Percentiles rank a stretch among this genome's conserved stretches.
These are phyloP conservation scores for Tethea ocularis DNA, from an alignment of 2,888 invertebrate species.

Conservation along the genomic window DNA sequence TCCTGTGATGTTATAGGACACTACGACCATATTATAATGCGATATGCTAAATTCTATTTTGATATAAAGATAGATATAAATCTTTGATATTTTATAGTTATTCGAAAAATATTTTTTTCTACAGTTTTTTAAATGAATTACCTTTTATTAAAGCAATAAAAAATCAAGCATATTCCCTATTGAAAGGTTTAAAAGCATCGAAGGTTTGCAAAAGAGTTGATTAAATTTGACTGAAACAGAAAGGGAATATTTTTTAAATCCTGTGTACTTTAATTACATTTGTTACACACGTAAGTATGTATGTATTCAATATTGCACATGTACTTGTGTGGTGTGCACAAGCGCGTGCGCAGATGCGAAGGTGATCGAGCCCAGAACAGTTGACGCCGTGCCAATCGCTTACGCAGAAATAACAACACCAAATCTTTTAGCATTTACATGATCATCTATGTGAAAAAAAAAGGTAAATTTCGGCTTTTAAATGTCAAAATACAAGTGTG, in stretches of 20 bases:
- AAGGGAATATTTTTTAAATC: too few relatives aligned
- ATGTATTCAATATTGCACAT: conserved; percentile 12
- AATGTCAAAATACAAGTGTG: neutral
- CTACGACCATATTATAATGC: too few relatives aligned
- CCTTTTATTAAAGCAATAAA: too few relatives aligned
- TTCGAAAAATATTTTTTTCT: too few relatives aligned
- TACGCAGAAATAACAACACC: conserved; percentile 47
- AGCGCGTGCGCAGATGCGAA: conserved; percentile 54
- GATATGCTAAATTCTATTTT: neutral
- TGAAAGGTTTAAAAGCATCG: neutral
- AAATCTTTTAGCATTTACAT: conserved; percentile 31
- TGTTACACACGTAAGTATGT: conserved; percentile 2
- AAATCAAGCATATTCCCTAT: too few relatives aligned
- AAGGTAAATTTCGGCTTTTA: conserved; percentile 19
- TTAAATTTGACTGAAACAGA: too few relatives aligned
- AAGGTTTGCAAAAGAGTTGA: too few relatives aligned
- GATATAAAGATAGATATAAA: too few relatives aligned
- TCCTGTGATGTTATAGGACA: too few relatives aligned
- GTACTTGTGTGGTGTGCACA: conserved; percentile 32
- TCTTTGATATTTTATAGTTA: too few relatives aligned
- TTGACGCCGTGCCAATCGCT: conserved; percentile 71
- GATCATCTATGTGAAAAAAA: conserved; percentile 24
- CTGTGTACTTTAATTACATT: neutral
- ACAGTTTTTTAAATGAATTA: too few relatives aligned
- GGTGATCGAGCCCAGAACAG: conserved; percentile 63